phyloP scores from a whole-genome alignment of 2,113 vertebrate species.

The Acanthochromis polyacanthus region DNA sequence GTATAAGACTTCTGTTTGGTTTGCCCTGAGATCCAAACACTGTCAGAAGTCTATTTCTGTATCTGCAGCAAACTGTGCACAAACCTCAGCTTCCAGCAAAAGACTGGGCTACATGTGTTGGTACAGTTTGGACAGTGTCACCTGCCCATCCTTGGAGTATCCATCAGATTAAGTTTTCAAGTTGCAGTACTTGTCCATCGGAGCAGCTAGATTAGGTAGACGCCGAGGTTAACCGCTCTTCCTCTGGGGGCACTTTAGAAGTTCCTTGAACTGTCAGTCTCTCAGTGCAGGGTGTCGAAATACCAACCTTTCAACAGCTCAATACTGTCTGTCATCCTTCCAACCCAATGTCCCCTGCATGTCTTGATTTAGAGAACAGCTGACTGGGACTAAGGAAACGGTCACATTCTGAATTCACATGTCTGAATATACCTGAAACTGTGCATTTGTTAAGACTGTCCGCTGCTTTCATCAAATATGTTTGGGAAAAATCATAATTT shows the following conservation, averaged over 20 bases:
- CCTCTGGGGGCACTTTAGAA: constrained; percentile 27
- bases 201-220: constrained; percentile 21
- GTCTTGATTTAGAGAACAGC: constrained; percentile 18
- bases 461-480: too few relatives aligned
- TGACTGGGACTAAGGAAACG: not conserved
- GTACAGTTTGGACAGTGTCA: not conserved
- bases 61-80: constrained; percentile 6
- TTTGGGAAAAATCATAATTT: too few relatives aligned
- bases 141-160: not conserved
- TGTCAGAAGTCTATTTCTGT: constrained; percentile 1
- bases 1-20: not conserved
- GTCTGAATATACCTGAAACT: not conserved
- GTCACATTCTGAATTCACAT: not conserved
- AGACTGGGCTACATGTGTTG: not conserved
- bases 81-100: constrained; percentile 12
- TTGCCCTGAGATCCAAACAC: constrained; percentile 1
- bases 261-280: constrained; percentile 38
- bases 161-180: constrained; percentile 1
- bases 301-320: constrained; percentile 34
- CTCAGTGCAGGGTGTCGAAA: constrained; percentile 24
- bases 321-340: constrained; percentile 32
- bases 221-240: constrained; percentile 29
- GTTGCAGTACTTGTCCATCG: constrained; percentile 6
- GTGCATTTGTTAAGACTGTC: not conserved
- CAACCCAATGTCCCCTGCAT: constrained; percentile 4